Base-by-base conservation (phyloP, 2,888 invertebrate genomes). In the Chrysolina americana region DNA sequence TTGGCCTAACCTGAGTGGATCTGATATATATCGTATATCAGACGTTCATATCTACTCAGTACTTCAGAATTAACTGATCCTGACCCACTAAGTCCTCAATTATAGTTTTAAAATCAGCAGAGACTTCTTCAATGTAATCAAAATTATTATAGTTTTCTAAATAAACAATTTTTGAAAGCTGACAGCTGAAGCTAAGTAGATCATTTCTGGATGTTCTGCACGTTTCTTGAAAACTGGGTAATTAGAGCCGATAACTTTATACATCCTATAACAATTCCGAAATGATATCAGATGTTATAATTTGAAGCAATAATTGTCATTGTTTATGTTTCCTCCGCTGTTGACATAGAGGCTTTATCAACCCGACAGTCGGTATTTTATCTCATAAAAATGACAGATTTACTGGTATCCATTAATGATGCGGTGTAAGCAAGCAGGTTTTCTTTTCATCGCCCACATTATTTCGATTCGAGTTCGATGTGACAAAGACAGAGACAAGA, bases 351-450 rank as follows among this genome's bases (percentile, higher is more conserved):
- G 75, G 75, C 75, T 75, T 75, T 77, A 77, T 75, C 75, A 79
- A 82, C 80, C 74, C 79, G 79, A 78, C 80, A 77, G 72, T 75
- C 82, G 79, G 80, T 74, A 75, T 82, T 82, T 84, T 84, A 84
- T 84, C 83, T 82, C 84, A 83, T 83, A 83, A 83, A 85, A 82
- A 83, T 83, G 85, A 85, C 85, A 85, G 84, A 85, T 85, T 85
- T 85, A 85, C 83, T 82, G 82, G 81, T 80, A 78, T 83, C 83
- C 83, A 83, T 83, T 83, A 84, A 83, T 80, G 83, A 81, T 82
- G 80, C 79, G 77, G 77, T 74, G 76, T 81, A 82, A 80, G 79
- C 77, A 79, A 83, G 83, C 84, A 81, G 84, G 84, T 84, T 83
- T 83, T 81, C 77, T 81, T 81, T 79, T 78, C 65, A 50, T 74